Percentiles rank a stretch among this genome's conserved stretches.
Conservation (phyloP, 2,797 vertebrate species). For the Australoheros facetus region DNA sequence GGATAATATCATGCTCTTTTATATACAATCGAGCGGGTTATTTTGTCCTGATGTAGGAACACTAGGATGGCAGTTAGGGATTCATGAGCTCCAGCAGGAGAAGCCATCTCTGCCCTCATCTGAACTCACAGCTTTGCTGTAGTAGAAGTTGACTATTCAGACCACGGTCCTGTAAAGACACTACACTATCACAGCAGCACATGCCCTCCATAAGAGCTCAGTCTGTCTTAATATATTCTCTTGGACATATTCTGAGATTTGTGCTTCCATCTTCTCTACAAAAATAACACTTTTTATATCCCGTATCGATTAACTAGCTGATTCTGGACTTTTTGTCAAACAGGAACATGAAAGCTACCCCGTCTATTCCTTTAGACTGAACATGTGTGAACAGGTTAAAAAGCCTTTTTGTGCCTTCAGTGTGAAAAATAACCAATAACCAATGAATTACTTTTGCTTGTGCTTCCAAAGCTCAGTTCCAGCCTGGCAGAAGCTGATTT, state of each 20-base stretch:
- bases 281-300: conserved; percentile 44
- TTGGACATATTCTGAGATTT: conserved; percentile 11
- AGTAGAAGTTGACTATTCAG: conserved; percentile 8
- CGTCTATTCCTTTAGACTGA: neutral
- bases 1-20: neutral
- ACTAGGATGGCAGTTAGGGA: neutral
- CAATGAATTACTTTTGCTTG: neutral
- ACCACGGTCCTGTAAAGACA: conserved; percentile 25
- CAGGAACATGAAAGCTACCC: neutral
- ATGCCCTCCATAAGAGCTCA: neutral
- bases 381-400: neutral
- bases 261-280: conserved; percentile 26
- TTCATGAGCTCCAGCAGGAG: neutral
- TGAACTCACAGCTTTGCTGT: neutral
- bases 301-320: conserved; percentile 24
- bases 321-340: conserved; percentile 7
- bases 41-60: neutral
- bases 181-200: conserved; percentile 11
- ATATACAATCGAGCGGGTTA: too few relatives aligned
- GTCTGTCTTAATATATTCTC: conserved; percentile 26
- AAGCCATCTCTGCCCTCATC: neutral
- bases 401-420: neutral
- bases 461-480: conserved; percentile 15
- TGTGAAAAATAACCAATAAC: neutral
- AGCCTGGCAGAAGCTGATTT: conserved; percentile 15